phyloP scores from a whole-genome alignment of 2,888 invertebrate species.

The Cryptocephalus moraei region DNA sequence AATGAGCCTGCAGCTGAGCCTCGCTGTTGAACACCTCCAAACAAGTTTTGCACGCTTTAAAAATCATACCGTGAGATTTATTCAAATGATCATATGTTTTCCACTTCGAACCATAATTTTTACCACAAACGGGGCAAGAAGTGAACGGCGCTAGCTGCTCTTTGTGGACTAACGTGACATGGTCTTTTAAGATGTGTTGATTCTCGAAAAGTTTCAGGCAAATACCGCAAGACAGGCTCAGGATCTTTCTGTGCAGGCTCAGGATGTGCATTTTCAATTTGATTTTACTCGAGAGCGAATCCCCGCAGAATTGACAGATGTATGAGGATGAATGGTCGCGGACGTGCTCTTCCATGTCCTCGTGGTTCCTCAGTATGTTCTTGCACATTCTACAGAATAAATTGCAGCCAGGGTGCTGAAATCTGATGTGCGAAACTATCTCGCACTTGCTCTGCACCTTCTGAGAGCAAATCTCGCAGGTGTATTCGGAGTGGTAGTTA shows the following conservation, averaged over 20 bases:
- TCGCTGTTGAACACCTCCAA: constrained; percentile 46
- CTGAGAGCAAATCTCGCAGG: constrained; percentile 44
- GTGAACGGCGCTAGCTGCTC: constrained; percentile 41
- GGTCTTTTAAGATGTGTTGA: constrained; percentile 45
- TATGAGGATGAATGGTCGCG: constrained; percentile 44
- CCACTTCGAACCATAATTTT: constrained; percentile 49
- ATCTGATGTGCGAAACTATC: constrained; percentile 29
- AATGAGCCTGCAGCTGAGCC: constrained; percentile 40
- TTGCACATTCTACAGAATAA: constrained; percentile 43
- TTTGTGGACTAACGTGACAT: constrained; percentile 43
- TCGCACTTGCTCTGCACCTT: constrained; percentile 27
- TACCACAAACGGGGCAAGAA: constrained; percentile 49
- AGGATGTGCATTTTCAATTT: constrained; percentile 50
- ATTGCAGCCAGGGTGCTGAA: constrained; percentile 44
- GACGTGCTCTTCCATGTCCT: constrained; percentile 42
- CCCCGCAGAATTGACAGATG: constrained; percentile 49
- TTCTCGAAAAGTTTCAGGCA: constrained; percentile 46
- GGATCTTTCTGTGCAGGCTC: constrained; percentile 44
- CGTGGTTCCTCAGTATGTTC: constrained; percentile 43
- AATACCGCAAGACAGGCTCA: constrained; percentile 47
- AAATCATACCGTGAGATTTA: constrained; percentile 48
- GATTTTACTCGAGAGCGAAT: constrained; percentile 45
- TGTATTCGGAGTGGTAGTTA: constrained; percentile 45
- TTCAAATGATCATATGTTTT: constrained; percentile 50
- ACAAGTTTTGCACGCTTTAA: constrained; percentile 48